These are phyloP conservation scores for Spicauda simplicius DNA, from an alignment of 2,888 invertebrate genomes.

Conservation along the genomic window DNA sequence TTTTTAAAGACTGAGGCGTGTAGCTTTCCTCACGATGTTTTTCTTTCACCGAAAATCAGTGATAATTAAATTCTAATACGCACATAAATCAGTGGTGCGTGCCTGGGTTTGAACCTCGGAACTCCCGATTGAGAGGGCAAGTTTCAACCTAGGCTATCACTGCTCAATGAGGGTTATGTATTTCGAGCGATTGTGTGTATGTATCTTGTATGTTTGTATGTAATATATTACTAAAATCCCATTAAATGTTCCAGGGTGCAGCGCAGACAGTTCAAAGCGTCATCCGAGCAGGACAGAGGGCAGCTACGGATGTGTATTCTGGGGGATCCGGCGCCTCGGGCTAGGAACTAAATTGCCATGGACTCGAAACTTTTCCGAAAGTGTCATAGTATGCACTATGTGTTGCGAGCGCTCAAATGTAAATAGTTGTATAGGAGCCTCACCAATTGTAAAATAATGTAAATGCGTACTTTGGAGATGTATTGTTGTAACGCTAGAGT, in stretches of 20 bases:
- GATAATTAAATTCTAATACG: too few species aligned
- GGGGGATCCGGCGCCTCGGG: conserved; percentile 76
- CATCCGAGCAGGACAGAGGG: conserved; percentile 83
- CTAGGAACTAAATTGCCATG: conserved; percentile 47
- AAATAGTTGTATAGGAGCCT: conserved; percentile 43
- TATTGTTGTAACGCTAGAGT: background rate
- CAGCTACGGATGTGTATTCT: conserved; percentile 76
- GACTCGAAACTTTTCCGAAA: conserved; percentile 78
- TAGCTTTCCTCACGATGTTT: too few species aligned
- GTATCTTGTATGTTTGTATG: too few species aligned
- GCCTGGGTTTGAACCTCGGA: too few species aligned
- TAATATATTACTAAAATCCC: too few species aligned
- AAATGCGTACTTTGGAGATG: conserved; percentile 15
- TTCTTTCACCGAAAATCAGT: too few species aligned
- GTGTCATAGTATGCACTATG: conserved; percentile 82
- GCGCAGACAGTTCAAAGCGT: conserved; percentile 89
- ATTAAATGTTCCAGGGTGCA: conserved; percentile 86
- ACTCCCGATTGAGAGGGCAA: too few species aligned
- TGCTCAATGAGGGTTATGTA: too few species aligned
- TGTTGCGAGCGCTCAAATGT: conserved; percentile 78
- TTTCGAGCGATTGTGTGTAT: too few species aligned
- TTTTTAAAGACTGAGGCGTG: too few species aligned
- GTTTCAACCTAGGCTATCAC: too few species aligned
- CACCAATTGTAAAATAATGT: conserved; percentile 27
- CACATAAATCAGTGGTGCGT: too few species aligned